These are phyloP conservation scores for Drosophila ficusphila DNA, from an alignment of 1,140 invertebrate species.

Conservation along the genomic window DNA sequence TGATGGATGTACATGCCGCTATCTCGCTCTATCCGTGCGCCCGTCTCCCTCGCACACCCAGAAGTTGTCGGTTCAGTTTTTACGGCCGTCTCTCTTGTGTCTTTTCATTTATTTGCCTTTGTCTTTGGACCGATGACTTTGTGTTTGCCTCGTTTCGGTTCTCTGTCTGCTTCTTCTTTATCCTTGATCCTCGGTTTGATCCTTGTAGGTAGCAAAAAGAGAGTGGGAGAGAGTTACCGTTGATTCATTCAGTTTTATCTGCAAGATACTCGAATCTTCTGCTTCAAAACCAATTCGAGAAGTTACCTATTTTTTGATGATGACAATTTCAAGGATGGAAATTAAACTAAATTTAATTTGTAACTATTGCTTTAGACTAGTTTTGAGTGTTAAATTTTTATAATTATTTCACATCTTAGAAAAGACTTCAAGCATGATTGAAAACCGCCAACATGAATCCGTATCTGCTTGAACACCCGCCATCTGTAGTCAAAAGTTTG, in stretches of 20 bases:
- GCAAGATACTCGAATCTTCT: slow-evolving; percentile 33
- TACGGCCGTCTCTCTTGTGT: slow-evolving; percentile 36
- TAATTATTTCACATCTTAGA: no score
- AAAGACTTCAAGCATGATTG: no score
- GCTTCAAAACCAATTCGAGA: slow-evolving; percentile 14
- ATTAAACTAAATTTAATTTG: no score
- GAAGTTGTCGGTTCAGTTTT: slow-evolving; percentile 56
- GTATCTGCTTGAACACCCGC: no score
- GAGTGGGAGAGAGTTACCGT: slow-evolving; percentile 11
- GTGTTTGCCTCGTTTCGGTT: slow-evolving; percentile 31
- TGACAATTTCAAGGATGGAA: no score
- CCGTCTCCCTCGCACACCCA: slow-evolving; percentile 1
- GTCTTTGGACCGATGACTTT: slow-evolving; percentile 52
- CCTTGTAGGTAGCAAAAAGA: slow-evolving; percentile 39
- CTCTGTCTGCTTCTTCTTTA: slow-evolving; percentile 1
- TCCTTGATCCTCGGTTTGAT: slow-evolving; percentile 30
- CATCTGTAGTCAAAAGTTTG: no score
- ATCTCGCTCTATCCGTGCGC: slow-evolving; percentile 6
- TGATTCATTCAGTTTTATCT: slow-evolving; percentile 20
- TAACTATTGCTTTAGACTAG: no score
- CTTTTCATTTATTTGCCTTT: slow-evolving; percentile 51
- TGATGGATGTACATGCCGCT: slow-evolving; percentile 48
- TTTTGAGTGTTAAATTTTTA: no score
- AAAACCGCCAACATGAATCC: no score
- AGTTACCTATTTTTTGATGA: no score